A percentile compares a stretch with the other conserved stretches of the same genome.
Evolutionary conservation across 2,797 vertebrate species (phyloP).

Genomic region (Sternarchorhynchus goeldii): DNA sequence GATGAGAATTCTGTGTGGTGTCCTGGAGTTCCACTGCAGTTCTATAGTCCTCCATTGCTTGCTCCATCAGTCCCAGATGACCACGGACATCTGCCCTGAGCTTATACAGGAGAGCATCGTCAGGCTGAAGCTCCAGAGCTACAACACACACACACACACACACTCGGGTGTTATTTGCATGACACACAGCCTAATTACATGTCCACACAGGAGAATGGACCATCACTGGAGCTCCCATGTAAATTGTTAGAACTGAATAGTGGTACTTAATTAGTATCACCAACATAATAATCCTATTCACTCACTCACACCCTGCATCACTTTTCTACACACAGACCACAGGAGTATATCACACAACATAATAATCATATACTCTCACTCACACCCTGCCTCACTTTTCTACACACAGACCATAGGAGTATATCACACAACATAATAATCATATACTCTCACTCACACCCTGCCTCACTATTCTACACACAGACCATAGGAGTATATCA

Average conservation of each 20-base stretch:
- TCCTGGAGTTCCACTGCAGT: constrained; percentile 71
- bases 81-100: constrained; percentile 76
- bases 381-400: not conserved
- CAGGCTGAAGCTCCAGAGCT: constrained; percentile 75
- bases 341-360: not conserved
- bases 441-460: constrained; percentile 3
- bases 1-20: not conserved
- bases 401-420: constrained; percentile 5
- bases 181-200: not conserved
- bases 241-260: not conserved
- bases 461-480: constrained; percentile 11
- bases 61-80: constrained; percentile 69
- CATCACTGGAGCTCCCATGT: not conserved
- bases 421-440: constrained; percentile 6
- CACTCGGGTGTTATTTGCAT: not conserved
- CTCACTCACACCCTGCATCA: not conserved
- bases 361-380: constrained; percentile 19
- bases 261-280: constrained; percentile 14
- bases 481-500: constrained; percentile 10
- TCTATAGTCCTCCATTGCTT: constrained; percentile 76
- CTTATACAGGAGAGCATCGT: constrained; percentile 70
- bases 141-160: constrained; percentile 42
- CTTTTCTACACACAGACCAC: constrained; percentile 23
- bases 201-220: not conserved
- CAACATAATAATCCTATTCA: constrained; percentile 17